phyloP scores from a whole-genome alignment of 2,888 invertebrate genomes.

The Sinhomidia bicolor region DNA sequence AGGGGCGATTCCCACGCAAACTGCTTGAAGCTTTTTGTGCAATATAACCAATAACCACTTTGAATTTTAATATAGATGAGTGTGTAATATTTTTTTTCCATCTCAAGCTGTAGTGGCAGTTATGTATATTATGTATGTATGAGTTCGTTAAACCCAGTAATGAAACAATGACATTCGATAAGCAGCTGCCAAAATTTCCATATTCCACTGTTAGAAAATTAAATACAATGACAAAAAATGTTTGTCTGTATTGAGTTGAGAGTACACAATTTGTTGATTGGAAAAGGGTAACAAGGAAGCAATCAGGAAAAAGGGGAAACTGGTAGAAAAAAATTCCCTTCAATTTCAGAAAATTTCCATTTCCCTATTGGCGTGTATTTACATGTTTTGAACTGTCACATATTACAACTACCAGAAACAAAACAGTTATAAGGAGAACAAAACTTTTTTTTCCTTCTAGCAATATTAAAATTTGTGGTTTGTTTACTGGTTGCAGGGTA shows the following conservation, averaged over 20 bases:
- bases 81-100: not conserved
- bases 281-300: conserved; percentile 11
- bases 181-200: not conserved
- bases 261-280: not conserved
- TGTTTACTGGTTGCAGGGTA: not conserved
- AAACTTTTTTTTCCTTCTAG: not conserved
- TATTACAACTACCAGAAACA: not conserved
- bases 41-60: not conserved
- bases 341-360: not conserved
- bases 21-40: not conserved
- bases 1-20: conserved; percentile 1
- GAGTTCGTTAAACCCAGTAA: not conserved
- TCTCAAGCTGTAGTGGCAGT: not conserved
- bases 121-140: not conserved
- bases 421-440: not conserved
- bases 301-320: not conserved
- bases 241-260: not conserved
- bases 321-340: not conserved
- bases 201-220: not conserved
- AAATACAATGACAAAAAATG: conserved; percentile 9
- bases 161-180: not conserved
- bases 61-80: not conserved
- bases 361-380: not conserved
- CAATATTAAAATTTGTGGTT: not conserved
- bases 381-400: not conserved